phyloP scores from a whole-genome alignment of 2,113 vertebrate genomes.

The Galemys pyrenaicus region DNA sequence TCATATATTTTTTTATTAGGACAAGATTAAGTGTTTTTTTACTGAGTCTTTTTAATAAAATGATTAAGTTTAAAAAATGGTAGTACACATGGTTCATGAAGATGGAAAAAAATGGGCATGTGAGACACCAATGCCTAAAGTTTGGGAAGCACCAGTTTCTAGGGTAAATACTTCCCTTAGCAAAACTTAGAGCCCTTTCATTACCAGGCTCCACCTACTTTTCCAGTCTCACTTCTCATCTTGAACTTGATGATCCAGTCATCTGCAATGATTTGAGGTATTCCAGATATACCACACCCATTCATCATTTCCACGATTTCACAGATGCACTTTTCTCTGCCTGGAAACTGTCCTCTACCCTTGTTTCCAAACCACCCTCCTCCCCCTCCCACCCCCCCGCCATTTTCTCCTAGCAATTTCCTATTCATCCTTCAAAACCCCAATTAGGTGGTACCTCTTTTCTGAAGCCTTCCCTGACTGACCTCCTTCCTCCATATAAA shows the following conservation, averaged over 20 bases:
- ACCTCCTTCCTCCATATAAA: conserved; percentile 5
- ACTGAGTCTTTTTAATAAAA: conserved; percentile 54
- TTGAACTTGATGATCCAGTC: conserved; percentile 24
- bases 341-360: background rate
- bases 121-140: background rate
- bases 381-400: too few relatives aligned
- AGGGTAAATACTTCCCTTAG: conserved; percentile 1
- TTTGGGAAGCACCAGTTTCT: background rate
- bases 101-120: conserved; percentile 41
- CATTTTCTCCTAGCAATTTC: background rate
- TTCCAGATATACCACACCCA: background rate
- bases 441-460: conserved; percentile 20
- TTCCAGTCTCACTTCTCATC: conserved; percentile 19
- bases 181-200: background rate
- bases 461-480: conserved; percentile 30
- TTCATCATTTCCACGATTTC: background rate
- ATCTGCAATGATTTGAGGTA: background rate
- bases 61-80: conserved; percentile 1
- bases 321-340: background rate
- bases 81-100: background rate
- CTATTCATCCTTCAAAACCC: background rate
- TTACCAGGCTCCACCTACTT: background rate
- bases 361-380: background rate
- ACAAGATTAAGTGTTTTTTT: conserved; percentile 43
- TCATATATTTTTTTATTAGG: conserved; percentile 43